Base-by-base conservation (phyloP, 2,888 invertebrate species). In the Drosophila buzzatii region DNA sequence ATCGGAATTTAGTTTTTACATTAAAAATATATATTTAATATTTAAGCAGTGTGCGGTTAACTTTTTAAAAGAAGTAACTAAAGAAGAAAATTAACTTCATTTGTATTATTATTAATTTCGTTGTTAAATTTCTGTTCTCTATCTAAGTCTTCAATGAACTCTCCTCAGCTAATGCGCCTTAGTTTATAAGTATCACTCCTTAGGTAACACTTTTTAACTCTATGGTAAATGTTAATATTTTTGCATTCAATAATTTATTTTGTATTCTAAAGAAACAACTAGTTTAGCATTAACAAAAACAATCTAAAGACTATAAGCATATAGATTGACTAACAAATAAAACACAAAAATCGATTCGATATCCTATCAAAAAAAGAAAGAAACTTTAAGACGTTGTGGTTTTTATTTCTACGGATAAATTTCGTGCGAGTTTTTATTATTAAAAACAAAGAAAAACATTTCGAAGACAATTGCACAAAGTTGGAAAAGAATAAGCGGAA, bases 331-430 rank as follows among this genome's bases (percentile, higher is more conserved):
- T 80, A 82, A 89, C 73, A 75, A 88, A 88, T 80, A 85, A 83
- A 85, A 60, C 66, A 74, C 55, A 86, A 79, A 51, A 82, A 76
- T 74, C 81, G 73, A 78, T 76, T 72, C 63, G 75, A 78, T 75
- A 83, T 80, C 87, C 80, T 82, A 80, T 67, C 35, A 65, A 70
- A 80, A 78, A 73, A 66, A 68, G 59, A 73, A 69, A 68, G 59
- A 79, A 68, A 55, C 39, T 68, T 55, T 49, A 79, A 82, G 85
- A 85, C 81, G 75, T 76, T 90, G 92, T 91, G 79, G 90, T 91
- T 91, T 92, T 92, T 92, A 92, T 90, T 85, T 82, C 56, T 37
- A 85, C 89, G 82, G 80, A 89, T 33, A 68, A 69, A 86, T 89
- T 90, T 90, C 83, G 83, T 89, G 89, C 84, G 79, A 67, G 77